phyloP scores from a whole-genome alignment of 2,797 vertebrate species.

The Myotis pilosus region DNA sequence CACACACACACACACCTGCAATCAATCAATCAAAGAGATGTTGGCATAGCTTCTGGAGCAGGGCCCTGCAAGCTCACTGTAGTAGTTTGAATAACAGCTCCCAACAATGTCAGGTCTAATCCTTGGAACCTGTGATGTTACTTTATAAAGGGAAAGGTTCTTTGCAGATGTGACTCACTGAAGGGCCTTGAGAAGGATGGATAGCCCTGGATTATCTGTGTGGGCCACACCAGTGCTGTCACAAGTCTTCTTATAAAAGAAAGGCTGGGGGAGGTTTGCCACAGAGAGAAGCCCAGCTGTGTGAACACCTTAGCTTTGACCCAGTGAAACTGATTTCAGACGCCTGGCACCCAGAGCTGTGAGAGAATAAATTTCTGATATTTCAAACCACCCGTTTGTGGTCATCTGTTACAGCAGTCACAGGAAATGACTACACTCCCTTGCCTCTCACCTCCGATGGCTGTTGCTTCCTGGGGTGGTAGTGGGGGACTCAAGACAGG shows the following conservation, averaged over 20 bases:
- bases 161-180: background rate
- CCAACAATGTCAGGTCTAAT: background rate
- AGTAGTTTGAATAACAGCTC: background rate
- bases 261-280: background rate
- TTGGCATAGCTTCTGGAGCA: background rate
- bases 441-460: background rate
- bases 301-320: background rate
- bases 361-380: background rate
- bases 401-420: background rate
- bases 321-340: background rate
- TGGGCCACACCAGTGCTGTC: background rate
- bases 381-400: background rate
- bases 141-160: background rate
- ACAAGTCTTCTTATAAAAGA: background rate
- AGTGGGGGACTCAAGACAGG: background rate
- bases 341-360: background rate
- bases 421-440: background rate
- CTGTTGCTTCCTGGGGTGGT: background rate
- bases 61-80: background rate
- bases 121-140: background rate
- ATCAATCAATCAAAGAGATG: background rate
- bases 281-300: background rate
- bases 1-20: background rate
- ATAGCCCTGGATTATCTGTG: background rate
- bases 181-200: background rate